These are phyloP conservation scores for Coelopa pilipes DNA, from an alignment of 2,888 invertebrate genomes.

Conservation along the genomic window DNA sequence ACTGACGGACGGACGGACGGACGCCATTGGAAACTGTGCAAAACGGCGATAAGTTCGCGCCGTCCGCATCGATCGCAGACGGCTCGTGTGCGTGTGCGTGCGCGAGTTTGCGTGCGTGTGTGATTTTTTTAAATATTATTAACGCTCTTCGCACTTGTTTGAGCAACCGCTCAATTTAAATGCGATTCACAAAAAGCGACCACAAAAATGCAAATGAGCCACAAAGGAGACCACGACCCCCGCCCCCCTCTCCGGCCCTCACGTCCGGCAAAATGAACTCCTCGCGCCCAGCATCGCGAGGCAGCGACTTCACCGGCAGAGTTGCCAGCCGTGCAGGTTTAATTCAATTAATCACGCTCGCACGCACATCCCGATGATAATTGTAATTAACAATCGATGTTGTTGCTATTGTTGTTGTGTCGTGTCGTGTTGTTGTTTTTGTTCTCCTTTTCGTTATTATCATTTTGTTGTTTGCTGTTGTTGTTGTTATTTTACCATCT, in stretches of 20 bases:
- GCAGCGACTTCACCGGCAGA: too few relatives aligned
- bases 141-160: conserved; percentile 34
- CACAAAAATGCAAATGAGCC: conserved; percentile 35
- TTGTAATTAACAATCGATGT: conserved; percentile 19
- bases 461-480: too few relatives aligned
- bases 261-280: too few relatives aligned
- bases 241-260: too few relatives aligned
- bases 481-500: background rate
- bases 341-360: conserved; percentile 36
- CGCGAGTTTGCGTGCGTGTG: background rate
- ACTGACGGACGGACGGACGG: background rate
- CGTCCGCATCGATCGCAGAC: conserved; percentile 32
- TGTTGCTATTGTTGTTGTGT: too few relatives aligned
- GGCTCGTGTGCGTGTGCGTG: background rate
- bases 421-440: too few relatives aligned
- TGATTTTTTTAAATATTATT: conserved; percentile 26
- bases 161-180: conserved; percentile 33
- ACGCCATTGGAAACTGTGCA: conserved; percentile 64
- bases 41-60: conserved; percentile 62
- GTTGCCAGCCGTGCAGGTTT: conserved; percentile 11
- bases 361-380: conserved; percentile 33
- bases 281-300: too few relatives aligned
- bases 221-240: background rate
- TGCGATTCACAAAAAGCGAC: conserved; percentile 32
- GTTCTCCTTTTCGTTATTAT: too few relatives aligned